Conservation (phyloP, 2,888 invertebrate genomes). For the Tenthredo notha region DNA sequence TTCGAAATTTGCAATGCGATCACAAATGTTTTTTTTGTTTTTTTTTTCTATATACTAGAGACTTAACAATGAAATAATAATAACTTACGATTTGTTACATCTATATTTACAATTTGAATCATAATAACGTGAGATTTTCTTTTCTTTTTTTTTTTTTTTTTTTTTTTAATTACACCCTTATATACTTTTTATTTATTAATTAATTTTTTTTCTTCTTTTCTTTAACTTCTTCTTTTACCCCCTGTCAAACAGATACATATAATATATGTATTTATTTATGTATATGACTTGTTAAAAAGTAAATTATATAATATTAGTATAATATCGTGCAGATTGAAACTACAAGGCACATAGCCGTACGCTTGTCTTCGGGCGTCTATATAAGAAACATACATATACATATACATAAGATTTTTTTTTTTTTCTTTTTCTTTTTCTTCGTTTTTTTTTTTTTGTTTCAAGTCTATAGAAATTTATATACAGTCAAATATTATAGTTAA, state of each 20-base stretch:
- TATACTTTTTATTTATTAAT: neutral
- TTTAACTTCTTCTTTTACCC: neutral
- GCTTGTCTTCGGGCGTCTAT: constrained; percentile 38
- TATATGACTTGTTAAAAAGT: neutral
- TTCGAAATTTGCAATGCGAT: constrained; percentile 64
- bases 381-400: neutral
- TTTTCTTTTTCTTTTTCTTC: neutral
- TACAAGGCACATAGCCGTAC: constrained; percentile 46
- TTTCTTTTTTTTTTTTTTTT: constrained; percentile 43
- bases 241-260: neutral
- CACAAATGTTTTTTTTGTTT: constrained; percentile 59
- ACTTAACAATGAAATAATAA: constrained; percentile 38
- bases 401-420: neutral
- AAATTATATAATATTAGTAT: constrained; percentile 1
- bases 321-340: constrained; percentile 42
- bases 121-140: constrained; percentile 52
- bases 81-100: constrained; percentile 52
- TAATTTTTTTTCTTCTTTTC: no score
- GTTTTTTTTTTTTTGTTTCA: neutral
- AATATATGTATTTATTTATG: constrained; percentile 1
- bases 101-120: constrained; percentile 53
- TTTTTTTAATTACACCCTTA: constrained; percentile 36
- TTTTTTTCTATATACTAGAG: constrained; percentile 4
- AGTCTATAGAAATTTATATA: neutral
- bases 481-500: neutral